A percentile compares a stretch with the other conserved stretches of the same genome.
Evolutionary conservation across 2,888 invertebrate species (phyloP).

Genomic region (Eledona agricola): DNA sequence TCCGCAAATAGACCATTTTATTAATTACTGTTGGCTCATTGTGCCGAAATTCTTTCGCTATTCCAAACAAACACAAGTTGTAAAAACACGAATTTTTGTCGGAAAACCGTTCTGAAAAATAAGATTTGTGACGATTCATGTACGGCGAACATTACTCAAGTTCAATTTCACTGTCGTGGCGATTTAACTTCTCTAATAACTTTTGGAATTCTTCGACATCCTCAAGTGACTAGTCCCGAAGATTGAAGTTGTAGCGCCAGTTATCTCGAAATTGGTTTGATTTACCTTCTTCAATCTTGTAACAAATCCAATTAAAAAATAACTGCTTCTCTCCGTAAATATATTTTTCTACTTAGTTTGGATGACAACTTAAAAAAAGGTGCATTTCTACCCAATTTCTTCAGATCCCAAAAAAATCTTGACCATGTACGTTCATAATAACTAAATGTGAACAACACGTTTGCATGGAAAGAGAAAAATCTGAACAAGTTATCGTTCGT

Average conservation of each 20-base stretch:
- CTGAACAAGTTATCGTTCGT: too few relatives aligned
- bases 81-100: not conserved
- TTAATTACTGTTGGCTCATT: constrained; percentile 3
- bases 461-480: too few relatives aligned
- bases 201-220: constrained; percentile 1
- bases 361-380: too few relatives aligned
- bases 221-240: constrained; percentile 1
- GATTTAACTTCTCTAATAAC: constrained; percentile 5
- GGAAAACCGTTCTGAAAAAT: too few relatives aligned
- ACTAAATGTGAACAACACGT: too few relatives aligned
- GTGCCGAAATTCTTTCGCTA: not conserved
- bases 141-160: not conserved
- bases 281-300: constrained; percentile 3
- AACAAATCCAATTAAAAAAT: too few relatives aligned
- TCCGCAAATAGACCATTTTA: constrained; percentile 1
- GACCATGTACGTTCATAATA: too few relatives aligned
- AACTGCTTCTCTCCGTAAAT: too few relatives aligned
- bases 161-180: not conserved
- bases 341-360: too few relatives aligned
- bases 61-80: not conserved
- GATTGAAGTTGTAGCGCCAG: constrained; percentile 2
- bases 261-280: constrained; percentile 3
- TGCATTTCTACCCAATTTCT: too few relatives aligned
- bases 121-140: too few relatives aligned
- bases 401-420: too few relatives aligned